Conservation (phyloP, 1,140 invertebrate genomes). For the Whitmania pigra region DNA sequence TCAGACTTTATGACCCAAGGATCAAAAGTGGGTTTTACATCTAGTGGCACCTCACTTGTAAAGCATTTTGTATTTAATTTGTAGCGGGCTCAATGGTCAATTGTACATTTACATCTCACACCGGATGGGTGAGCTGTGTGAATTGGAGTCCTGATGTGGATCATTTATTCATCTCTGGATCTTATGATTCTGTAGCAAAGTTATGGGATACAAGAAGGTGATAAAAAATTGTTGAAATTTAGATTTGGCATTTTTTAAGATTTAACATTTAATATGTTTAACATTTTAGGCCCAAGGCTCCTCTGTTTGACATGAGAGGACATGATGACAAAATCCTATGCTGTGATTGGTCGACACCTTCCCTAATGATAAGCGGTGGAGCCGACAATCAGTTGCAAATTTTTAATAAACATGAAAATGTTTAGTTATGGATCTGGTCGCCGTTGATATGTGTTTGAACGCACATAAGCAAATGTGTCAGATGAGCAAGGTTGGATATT, state of each 20-base stretch:
- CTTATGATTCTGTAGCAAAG: conserved; percentile 79
- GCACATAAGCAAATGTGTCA: no score
- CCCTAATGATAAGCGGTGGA: conserved; percentile 75
- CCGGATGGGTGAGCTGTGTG: conserved; percentile 76
- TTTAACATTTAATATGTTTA: conserved; percentile 21
- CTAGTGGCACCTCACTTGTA: background rate
- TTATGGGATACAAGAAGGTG: conserved; percentile 87
- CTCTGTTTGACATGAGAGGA: conserved; percentile 79
- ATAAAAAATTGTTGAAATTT: background rate
- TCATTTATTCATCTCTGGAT: conserved; percentile 78
- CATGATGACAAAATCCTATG: conserved; percentile 87
- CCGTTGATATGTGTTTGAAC: no score
- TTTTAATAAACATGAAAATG: conserved; percentile 45
- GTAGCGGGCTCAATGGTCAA: conserved; percentile 74
- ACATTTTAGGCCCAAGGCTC: conserved; percentile 66
- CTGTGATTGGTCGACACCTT: conserved; percentile 80
- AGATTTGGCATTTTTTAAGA: no score
- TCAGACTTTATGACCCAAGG: conserved; percentile 80
- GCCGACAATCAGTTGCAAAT: conserved; percentile 84
- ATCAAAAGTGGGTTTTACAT: conserved; percentile 54
- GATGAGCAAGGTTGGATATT: no score
- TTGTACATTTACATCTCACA: conserved; percentile 73
- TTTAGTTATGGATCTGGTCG: no score
- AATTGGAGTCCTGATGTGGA: conserved; percentile 74
- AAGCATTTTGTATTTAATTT: conserved; percentile 21